Evolutionary conservation across 2,113 vertebrate species (phyloP), one percentile per base, ranked within the genome.

Genomic region (Kryptolebias marmoratus): DNA sequence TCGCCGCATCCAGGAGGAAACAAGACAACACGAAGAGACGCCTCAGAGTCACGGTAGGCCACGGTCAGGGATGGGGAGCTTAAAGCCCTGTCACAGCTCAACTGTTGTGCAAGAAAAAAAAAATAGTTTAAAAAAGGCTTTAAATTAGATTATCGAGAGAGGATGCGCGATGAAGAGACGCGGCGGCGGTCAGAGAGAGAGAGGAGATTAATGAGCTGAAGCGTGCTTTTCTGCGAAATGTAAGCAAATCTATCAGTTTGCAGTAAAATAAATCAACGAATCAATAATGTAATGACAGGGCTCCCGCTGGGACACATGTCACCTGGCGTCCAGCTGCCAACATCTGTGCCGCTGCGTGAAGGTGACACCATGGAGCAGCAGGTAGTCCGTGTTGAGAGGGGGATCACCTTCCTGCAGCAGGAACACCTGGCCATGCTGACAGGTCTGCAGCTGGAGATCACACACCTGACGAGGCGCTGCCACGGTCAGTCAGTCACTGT

Each of bases 321-420:
- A n/a, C 12, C 31, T 59, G 50, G 28, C 2, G 60, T 50, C 36
- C 28, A 28, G 16, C 28, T 30, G 57, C 48, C 48, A 44, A 60
- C 71, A 53, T 53, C 32, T 77, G 64, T 77, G 45, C 68, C 3
- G 91, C 85, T 82, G 76, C 89, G 77, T 52, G 75, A 69, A 48
- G 78, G 5, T 52, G 87, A 89, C 84, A 93, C 92, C 84, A 98
- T 98, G 97, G 95, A 96, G 93, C 96, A 95, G 90, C 96, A 97
- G 94, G 96, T 98, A 90, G 96, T 96, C 91, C 96, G 94, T 1
- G 96, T 98, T 87, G 96, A 97, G 87, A 91, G 97, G 56, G 96
- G 95, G 91, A 96, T 97, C 8, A 85, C 93, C 8, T 98, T 99
- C 91, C 93, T 98, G 69, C 95, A 97, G 89, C 96, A 96, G 81